phyloP scores from a whole-genome alignment of 2,113 vertebrate genomes.

The Synchiropus splendidus region DNA sequence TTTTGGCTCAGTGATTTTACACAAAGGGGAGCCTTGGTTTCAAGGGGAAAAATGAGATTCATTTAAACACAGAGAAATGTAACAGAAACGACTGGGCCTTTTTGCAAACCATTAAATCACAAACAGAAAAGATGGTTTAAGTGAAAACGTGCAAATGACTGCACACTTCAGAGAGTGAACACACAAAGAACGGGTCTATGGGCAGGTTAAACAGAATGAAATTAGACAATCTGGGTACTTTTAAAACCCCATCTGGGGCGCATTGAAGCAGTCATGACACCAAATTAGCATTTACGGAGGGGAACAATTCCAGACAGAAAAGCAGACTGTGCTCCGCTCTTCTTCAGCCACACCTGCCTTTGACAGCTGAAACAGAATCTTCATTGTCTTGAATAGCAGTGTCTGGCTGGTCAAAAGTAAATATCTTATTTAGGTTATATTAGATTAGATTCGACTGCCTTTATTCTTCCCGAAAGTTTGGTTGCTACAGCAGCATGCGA shows the following conservation, averaged over 20 bases:
- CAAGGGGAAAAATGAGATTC: constrained; percentile 7
- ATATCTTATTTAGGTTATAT: too few species aligned
- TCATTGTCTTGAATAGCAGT: too few species aligned
- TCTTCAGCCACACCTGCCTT: constrained; percentile 53
- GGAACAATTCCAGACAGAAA: constrained; percentile 55
- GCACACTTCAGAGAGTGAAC: constrained; percentile 3
- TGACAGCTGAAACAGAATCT: constrained; percentile 6
- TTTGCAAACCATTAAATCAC: constrained; percentile 39
- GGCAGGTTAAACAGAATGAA: constrained; percentile 51
- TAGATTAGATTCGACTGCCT: too few species aligned
- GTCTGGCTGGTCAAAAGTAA: too few species aligned
- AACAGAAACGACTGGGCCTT: constrained; percentile 1
- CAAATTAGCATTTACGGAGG: constrained; percentile 59
- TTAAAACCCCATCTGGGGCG: constrained; percentile 58
- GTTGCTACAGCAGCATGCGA: too few species aligned
- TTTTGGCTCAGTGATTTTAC: constrained; percentile 6
- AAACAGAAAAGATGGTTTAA: constrained; percentile 27
- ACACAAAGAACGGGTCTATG: constrained; percentile 24
- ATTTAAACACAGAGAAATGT: constrained; percentile 18
- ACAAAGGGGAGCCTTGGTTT: constrained; percentile 1
- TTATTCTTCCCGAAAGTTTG: too few species aligned
- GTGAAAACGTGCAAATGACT: constrained; percentile 9
- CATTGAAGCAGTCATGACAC: constrained; percentile 58
- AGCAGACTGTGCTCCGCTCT: constrained; percentile 48
- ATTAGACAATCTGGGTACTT: constrained; percentile 51